Evolutionary conservation across 2,888 invertebrate species (phyloP).

Genomic region (Fissipunctia ypsillon): DNA sequence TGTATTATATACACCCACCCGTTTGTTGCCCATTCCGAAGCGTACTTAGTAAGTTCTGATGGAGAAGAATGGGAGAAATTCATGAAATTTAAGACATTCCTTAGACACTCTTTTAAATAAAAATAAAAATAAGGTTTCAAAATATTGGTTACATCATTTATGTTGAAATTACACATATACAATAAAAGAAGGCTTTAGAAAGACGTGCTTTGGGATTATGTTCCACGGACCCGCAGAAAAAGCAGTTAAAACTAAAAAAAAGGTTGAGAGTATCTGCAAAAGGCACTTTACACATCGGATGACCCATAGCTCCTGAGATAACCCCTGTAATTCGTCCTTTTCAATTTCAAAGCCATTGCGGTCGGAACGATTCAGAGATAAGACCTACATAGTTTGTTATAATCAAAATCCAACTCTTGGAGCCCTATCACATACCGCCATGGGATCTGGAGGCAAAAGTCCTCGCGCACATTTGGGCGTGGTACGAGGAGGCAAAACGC

Average conservation of each 20-base stretch:
- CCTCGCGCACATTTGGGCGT: no score
- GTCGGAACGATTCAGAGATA: conserved; percentile 36
- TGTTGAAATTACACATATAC: not conserved
- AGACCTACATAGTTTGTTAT: conserved; percentile 46
- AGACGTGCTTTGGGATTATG: not conserved
- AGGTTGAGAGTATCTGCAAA: conserved; percentile 6
- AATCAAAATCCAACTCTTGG: conserved; percentile 32
- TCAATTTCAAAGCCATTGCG: conserved; percentile 45
- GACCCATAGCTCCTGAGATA: conserved; percentile 32
- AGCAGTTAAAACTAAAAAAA: conserved; percentile 10
- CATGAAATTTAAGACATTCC: not conserved
- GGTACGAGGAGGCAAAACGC: no score
- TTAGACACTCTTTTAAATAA: not conserved
- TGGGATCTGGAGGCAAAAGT: no score
- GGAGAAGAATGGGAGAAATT: not conserved
- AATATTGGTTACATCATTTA: not conserved
- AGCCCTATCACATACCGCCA: not conserved
- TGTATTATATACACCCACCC: no score
- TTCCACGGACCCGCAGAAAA: not conserved
- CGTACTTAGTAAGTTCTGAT: not conserved
- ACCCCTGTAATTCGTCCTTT: conserved; percentile 48
- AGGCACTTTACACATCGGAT: conserved; percentile 27
- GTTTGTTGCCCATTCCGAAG: not conserved
- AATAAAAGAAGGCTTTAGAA: not conserved
- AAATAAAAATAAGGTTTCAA: not conserved